Percentiles rank a stretch among this genome's conserved stretches.
Evolutionary conservation across 2,113 vertebrate species (phyloP).

Genomic region (Echinops telfairi): DNA sequence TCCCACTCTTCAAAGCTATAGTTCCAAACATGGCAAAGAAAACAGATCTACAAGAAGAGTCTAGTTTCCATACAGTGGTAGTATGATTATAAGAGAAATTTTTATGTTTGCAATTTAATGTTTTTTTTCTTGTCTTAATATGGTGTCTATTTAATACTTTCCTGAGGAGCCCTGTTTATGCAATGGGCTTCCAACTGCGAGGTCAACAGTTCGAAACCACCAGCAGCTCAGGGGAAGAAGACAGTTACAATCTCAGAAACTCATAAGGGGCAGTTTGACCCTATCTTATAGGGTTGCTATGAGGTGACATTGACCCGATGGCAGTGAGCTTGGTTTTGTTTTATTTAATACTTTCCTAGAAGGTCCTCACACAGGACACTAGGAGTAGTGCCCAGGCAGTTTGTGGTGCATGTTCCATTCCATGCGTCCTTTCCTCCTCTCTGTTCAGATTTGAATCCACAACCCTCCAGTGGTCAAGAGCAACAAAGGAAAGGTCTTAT

Average conservation of each 20-base stretch:
- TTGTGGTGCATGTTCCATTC: not conserved
- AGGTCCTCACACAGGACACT: not conserved
- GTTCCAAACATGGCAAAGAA: slow-evolving; percentile 10
- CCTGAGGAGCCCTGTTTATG: not conserved
- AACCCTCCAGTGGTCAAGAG: not conserved
- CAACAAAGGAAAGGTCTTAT: not conserved
- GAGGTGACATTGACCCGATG: no score
- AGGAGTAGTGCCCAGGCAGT: not conserved
- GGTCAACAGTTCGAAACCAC: no score
- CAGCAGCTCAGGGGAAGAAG: no score
- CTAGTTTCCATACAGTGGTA: not conserved
- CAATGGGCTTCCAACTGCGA: no score
- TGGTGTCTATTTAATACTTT: slow-evolving; percentile 7
- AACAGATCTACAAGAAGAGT: not conserved
- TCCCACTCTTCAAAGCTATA: not conserved
- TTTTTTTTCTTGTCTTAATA: slow-evolving; percentile 41
- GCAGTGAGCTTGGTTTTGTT: no score
- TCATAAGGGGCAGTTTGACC: no score
- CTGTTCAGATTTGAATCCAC: not conserved
- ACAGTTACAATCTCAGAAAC: no score
- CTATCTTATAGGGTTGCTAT: no score
- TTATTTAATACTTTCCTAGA: no score
- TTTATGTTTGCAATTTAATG: not conserved
- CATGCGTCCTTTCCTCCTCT: not conserved
- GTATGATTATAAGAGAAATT: not conserved